A percentile compares a stretch with the other conserved stretches of the same genome.
These are phyloP conservation scores for Cydia strobilella DNA, from an alignment of 1,140 invertebrate genomes.

Conservation along the genomic window DNA sequence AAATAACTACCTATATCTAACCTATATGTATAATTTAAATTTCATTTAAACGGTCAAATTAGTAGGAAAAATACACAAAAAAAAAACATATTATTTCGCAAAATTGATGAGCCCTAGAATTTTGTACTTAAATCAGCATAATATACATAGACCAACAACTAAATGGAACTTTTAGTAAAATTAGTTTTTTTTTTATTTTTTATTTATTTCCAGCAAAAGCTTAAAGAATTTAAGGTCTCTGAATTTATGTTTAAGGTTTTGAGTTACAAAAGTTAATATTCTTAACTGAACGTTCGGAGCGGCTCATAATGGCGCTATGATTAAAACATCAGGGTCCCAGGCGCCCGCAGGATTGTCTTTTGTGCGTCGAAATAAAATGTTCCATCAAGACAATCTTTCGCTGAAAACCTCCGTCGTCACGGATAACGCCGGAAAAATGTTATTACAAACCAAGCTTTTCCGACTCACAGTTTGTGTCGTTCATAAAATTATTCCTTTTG, in stretches of 20 bases:
- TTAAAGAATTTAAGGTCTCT: not conserved
- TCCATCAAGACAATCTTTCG: constrained; percentile 32
- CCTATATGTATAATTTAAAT: no score
- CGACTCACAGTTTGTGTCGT: constrained; percentile 27
- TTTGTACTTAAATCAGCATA: no score
- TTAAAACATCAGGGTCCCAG: constrained; percentile 45
- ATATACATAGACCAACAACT: not conserved
- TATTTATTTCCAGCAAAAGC: not conserved
- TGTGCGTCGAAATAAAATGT: constrained; percentile 30
- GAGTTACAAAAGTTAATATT: constrained; percentile 39
- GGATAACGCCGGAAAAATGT: not conserved
- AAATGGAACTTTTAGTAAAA: not conserved
- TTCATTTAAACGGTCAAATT: no score
- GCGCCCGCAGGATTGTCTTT: constrained; percentile 27
- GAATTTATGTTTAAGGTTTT: constrained; percentile 28
- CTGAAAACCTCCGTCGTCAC: constrained; percentile 5
- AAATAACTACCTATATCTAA: no score
- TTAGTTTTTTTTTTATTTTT: no score
- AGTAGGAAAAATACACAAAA: no score
- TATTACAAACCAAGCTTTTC: constrained; percentile 22
- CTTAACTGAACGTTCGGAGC: constrained; percentile 15
- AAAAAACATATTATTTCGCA: no score
- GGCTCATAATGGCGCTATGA: constrained; percentile 43
- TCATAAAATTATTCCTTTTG: constrained; percentile 37
- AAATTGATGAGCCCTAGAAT: not conserved